These are phyloP conservation scores for Poecilia wingei DNA, from an alignment of 2,797 vertebrate species.

Conservation along the genomic window DNA sequence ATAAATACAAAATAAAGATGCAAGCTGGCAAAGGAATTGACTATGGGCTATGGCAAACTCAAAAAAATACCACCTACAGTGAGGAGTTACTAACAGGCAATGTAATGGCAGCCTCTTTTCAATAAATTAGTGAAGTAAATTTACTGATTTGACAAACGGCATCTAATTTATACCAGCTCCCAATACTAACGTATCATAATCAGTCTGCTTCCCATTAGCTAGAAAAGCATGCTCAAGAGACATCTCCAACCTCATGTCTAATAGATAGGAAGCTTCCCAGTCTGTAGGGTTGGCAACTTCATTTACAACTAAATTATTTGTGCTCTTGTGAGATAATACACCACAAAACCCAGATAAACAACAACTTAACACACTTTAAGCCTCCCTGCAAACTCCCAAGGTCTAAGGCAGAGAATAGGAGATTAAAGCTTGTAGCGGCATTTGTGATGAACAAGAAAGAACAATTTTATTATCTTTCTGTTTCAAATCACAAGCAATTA, in stretches of 20 bases:
- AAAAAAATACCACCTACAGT: neutral
- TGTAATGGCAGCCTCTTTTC: neutral
- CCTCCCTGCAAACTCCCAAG: neutral
- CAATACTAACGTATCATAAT: neutral
- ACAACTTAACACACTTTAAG: neutral
- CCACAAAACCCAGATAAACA: neutral
- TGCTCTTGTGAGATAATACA: neutral
- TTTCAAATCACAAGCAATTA: conserved; percentile 29
- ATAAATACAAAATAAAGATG: neutral
- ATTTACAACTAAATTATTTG: neutral
- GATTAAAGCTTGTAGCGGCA: neutral
- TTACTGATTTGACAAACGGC: neutral
- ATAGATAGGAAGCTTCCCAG: neutral
- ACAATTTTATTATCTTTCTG: conserved; percentile 20
- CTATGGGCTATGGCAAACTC: neutral
- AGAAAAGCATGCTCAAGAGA: neutral
- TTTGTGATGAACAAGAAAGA: conserved; percentile 8
- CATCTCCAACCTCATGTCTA: neutral
- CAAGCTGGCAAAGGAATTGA: neutral
- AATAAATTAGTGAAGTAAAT: neutral
- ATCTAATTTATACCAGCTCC: neutral
- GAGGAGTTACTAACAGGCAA: neutral
- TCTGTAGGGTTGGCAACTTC: neutral
- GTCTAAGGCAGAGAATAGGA: neutral
- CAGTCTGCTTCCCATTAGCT: neutral